Evolutionary conservation across 2,113 vertebrate genomes (phyloP), one percentile per base, ranked within the genome.

Genomic region (Leptobrachium ailaonicum): DNA sequence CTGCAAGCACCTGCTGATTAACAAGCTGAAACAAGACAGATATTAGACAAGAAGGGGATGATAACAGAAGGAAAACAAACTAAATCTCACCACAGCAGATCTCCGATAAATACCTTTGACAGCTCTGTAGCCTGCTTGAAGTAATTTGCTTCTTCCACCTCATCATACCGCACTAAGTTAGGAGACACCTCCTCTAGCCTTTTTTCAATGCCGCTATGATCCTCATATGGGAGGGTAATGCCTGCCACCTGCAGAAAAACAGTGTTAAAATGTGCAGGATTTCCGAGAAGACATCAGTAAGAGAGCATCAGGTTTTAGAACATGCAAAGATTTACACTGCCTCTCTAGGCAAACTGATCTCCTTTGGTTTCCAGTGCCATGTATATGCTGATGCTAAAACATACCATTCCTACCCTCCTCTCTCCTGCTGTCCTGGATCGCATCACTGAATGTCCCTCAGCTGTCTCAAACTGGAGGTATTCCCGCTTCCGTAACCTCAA

Each of bases 111-210:
- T 88, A 98, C 96, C 95, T 95, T 90, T n/a, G 96, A 90, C 1
- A 99, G 92, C 71, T 99, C 96, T 71, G 89, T 94, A 71, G 96
- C 95, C 88, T 99, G 96, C 78, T 83, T 95, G 87, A 99, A 98
- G 88, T 97, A 99, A 90, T 99, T 99, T 0, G 97, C 96, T 84
- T 93, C 94, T 85, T 99, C 96, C 1, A 99, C 88, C 42, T 98
- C 95, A 85, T 98, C 93, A 0, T 99, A 99, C 14, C 96, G 94
- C 60, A 98, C 94, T 86, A 99, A 91, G 82, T 97, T 98, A 73
- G 97, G 97, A 71, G 96, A 95, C 2, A 99, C 95, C 83, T 99
- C 95, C 45, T 94, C 94, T 56, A 99, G 87, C 80, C 98, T 90
- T 56, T 88, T 89, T 75, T 96, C 91, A 44, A 98, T 92, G 88